A percentile compares a stretch with the other conserved stretches of the same genome.
Conservation (phyloP, 2,888 invertebrate species). For the Drosophila fungiperda region DNA sequence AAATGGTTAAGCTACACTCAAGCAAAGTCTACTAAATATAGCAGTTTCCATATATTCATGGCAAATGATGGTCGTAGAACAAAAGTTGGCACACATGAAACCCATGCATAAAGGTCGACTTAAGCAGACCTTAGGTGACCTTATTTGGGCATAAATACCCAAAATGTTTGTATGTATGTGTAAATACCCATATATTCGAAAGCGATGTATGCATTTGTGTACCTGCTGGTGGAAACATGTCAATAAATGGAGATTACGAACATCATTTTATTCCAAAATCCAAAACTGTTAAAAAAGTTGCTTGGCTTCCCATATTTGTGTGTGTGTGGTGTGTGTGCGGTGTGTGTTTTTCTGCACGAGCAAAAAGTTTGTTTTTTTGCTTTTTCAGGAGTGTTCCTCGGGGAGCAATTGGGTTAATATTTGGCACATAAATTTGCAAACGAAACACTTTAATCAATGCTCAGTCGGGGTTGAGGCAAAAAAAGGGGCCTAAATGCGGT, state of each 20-base stretch:
- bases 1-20: constrained; percentile 8
- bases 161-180: neutral
- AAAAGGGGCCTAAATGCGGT: constrained; percentile 27
- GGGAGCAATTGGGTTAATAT: constrained; percentile 78
- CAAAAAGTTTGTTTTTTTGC: constrained; percentile 57
- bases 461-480: constrained; percentile 35
- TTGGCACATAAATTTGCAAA: constrained; percentile 78
- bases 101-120: constrained; percentile 73
- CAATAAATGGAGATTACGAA: constrained; percentile 81
- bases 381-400: constrained; percentile 68
- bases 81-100: constrained; percentile 61
- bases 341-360: constrained; percentile 26
- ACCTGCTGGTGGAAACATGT: constrained; percentile 58
- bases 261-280: constrained; percentile 80
- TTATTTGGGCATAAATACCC: constrained; percentile 32
- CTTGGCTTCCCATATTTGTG: constrained; percentile 35
- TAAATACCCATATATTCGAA: neutral
- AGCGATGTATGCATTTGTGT: constrained; percentile 1
- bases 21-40: constrained; percentile 58
- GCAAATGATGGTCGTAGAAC: constrained; percentile 67
- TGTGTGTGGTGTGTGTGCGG: neutral
- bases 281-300: constrained; percentile 77
- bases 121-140: constrained; percentile 43
- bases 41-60: constrained; percentile 75
- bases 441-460: constrained; percentile 78